Evolutionary conservation across 2,113 vertebrate species (phyloP).

Genomic region (Blennius ocellaris): DNA sequence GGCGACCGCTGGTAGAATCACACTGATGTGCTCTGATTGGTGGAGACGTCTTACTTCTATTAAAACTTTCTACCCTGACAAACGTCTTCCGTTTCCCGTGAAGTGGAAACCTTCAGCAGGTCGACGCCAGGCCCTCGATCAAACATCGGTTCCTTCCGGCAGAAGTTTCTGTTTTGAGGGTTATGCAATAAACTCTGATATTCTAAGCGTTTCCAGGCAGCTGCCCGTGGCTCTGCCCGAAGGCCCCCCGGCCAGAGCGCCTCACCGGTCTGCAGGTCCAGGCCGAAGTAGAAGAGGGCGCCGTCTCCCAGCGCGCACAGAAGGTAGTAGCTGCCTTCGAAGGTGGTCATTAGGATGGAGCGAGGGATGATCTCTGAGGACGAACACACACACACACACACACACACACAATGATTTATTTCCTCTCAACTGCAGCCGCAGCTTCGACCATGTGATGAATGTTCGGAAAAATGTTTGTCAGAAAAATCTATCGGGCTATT

Average conservation of each 20-base stretch:
- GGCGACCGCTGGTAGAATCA: too few species aligned
- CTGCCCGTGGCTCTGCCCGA: slow-evolving; percentile 1
- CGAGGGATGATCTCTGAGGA: slow-evolving; percentile 96
- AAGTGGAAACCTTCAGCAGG: too few species aligned
- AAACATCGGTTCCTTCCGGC: slow-evolving; percentile 18
- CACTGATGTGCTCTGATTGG: too few species aligned
- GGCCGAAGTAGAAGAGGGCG: slow-evolving; percentile 97
- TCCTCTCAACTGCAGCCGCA: slow-evolving; percentile 18
- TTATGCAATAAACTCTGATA: slow-evolving; percentile 19
- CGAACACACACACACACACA: slow-evolving; percentile 23
- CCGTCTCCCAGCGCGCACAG: slow-evolving; percentile 98
- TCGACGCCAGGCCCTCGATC: neutral
- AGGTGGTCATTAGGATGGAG: slow-evolving; percentile 98
- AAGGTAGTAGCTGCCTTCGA: slow-evolving; percentile 97
- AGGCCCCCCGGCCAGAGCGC: neutral
- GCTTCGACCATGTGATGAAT: slow-evolving; percentile 46
- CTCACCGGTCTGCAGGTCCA: slow-evolving; percentile 93
- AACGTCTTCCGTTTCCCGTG: too few species aligned
- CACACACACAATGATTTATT: slow-evolving; percentile 53
- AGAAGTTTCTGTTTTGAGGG: slow-evolving; percentile 4
- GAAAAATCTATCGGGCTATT: slow-evolving; percentile 51
- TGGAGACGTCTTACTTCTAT: too few species aligned
- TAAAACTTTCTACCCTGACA: too few species aligned
- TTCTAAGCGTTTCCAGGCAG: slow-evolving; percentile 21
- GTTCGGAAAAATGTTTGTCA: slow-evolving; percentile 29